Evolutionary conservation across 2,888 invertebrate species (phyloP), one percentile per base, ranked within the genome.

Genomic region (Cosmia trapezina): DNA sequence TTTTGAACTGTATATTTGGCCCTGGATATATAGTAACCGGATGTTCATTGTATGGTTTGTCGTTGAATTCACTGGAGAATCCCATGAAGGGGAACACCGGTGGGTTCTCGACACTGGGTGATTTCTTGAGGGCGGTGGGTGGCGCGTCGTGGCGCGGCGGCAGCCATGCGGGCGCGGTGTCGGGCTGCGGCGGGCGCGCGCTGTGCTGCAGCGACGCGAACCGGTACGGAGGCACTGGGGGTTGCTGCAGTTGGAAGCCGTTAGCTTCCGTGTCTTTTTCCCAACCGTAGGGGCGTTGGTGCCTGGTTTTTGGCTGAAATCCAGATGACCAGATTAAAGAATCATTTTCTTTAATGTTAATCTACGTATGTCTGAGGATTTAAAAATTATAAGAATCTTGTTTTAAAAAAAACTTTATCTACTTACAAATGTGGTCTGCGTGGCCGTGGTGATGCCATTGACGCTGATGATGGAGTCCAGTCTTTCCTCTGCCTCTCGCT

Each of bases 401-500:
- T 0, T 17, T 11, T 28, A 5, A 47, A 17, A 14, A 28, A 17
- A 28, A 51, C 19, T n/a, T 9, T 33, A 33, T 53, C 1, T 86
- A 96, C 97, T 97, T 95, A 98, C 98, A 96, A 98, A 97, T 89
- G 98, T 98, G 73, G 98, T 98, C 95, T 98, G 98, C 61, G 98
- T 98, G 78, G 98, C 97, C 83, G 97, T 97, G 73, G 97, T 97
- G 83, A 96, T 96, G 57, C 97, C 97, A 90, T 96, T 96, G 88
- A 96, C 86, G 88, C 95, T 95, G 76, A 96, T 94, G 76, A 96
- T 93, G 45, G 96, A 95, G 80, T 96, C 96, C 69, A 96, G 84
- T 86, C 91, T 92, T 75, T 94, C 95, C 81, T 95, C 95, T 37
- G 93, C 92, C 65, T 93, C 94, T 7, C 92, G 92, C 70, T 93